These are phyloP conservation scores for Dascillus cervinus DNA, from an alignment of 2,888 invertebrate species.

Conservation along the genomic window DNA sequence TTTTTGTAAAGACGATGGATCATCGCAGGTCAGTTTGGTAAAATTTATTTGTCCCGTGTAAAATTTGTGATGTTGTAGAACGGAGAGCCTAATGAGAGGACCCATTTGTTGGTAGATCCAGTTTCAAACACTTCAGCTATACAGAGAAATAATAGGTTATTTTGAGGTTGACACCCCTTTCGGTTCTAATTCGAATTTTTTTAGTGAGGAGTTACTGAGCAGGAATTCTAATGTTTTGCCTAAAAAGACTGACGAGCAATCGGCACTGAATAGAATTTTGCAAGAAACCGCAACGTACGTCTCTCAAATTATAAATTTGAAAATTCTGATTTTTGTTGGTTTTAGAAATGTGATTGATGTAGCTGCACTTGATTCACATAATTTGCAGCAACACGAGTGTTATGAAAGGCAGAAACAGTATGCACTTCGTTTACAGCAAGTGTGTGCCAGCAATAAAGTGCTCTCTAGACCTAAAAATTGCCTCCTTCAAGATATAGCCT, in stretches of 20 bases:
- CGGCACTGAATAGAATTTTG: slow-evolving; percentile 79
- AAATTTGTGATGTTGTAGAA: slow-evolving; percentile 32
- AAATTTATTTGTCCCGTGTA: slow-evolving; percentile 8
- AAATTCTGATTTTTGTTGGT: slow-evolving; percentile 13
- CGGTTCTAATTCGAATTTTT: too few species aligned
- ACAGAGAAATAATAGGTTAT: slow-evolving; percentile 56
- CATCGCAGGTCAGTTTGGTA: slow-evolving; percentile 54
- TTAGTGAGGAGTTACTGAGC: slow-evolving; percentile 58
- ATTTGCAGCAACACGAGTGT: slow-evolving; percentile 83
- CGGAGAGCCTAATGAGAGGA: slow-evolving; percentile 64
- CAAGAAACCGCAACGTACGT: slow-evolving; percentile 85
- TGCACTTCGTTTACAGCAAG: slow-evolving; percentile 48
- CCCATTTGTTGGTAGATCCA: slow-evolving; percentile 71
- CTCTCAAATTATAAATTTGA: slow-evolving; percentile 5
- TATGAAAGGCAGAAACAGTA: slow-evolving; percentile 72
- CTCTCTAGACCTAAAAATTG: slow-evolving; percentile 42
- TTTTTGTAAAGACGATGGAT: slow-evolving; percentile 59
- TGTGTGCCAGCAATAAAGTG: slow-evolving; percentile 43
- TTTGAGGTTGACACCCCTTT: too few species aligned
- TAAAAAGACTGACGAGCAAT: slow-evolving; percentile 84
- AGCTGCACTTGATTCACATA: slow-evolving; percentile 82
- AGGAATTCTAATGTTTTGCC: slow-evolving; percentile 57
- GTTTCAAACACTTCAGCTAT: slow-evolving; percentile 66
- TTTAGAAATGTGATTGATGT: slow-evolving; percentile 88
- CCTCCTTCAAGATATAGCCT: slow-evolving; percentile 65